phyloP scores from a whole-genome alignment of 2,113 vertebrate genomes.

The Passer domesticus region DNA sequence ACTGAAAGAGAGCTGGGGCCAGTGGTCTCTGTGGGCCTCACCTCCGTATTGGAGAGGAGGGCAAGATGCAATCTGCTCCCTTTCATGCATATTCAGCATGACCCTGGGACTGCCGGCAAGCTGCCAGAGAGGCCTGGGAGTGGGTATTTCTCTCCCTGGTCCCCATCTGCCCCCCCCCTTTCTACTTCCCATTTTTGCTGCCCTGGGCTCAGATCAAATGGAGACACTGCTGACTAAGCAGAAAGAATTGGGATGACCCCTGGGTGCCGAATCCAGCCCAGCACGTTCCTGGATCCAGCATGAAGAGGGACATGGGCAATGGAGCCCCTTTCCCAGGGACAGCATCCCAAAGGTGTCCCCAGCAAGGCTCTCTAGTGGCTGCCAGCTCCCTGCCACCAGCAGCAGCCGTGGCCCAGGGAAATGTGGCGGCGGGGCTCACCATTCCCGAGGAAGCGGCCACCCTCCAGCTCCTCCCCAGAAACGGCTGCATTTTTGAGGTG shows the following conservation, averaged over 20 bases:
- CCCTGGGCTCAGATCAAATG: background rate
- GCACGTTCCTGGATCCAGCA: rapidly evolving
- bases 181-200: background rate
- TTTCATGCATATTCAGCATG: slow-evolving; percentile 57
- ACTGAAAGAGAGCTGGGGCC: slow-evolving; percentile 41
- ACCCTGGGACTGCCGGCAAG: slow-evolving; percentile 20
- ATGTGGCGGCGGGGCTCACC: background rate
- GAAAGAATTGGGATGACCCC: background rate
- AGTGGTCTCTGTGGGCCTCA: slow-evolving; percentile 21
- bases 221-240: background rate
- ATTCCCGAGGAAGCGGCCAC: background rate
- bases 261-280: background rate
- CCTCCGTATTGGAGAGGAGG: slow-evolving; percentile 27
- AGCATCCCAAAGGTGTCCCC: background rate
- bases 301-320: background rate
- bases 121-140: slow-evolving; percentile 25
- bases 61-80: slow-evolving; percentile 42
- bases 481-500: slow-evolving; percentile 55
- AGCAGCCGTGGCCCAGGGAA: background rate
- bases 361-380: rapidly evolving
- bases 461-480: slow-evolving; percentile 7
- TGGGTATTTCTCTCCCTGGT: background rate
- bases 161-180: background rate
- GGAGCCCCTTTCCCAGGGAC: background rate
- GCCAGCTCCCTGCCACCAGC: background rate